Conservation (phyloP, 1,140 invertebrate genomes). For the Cyclargus thomasi region DNA sequence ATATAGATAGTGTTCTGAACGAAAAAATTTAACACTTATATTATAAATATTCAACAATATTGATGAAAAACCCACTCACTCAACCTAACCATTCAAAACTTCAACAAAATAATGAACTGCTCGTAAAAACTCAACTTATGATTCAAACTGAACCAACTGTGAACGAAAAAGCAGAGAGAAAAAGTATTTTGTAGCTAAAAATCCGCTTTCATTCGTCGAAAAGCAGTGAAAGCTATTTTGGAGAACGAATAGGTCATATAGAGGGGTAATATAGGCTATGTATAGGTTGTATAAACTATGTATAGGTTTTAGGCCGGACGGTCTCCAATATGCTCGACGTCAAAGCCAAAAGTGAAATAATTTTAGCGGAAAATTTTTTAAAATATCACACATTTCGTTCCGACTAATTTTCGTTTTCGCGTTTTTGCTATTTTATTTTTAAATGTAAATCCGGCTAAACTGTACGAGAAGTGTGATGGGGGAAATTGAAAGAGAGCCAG, state of each 20-base stretch:
- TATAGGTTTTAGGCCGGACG: background rate
- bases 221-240: constrained; percentile 1
- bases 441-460: background rate
- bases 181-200: background rate
- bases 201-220: background rate
- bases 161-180: background rate
- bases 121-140: background rate
- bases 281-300: background rate
- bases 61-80: too few relatives aligned
- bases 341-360: background rate
- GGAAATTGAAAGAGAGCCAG: too few relatives aligned
- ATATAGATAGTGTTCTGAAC: too few relatives aligned
- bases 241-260: background rate
- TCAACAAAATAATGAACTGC: background rate
- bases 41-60: too few relatives aligned
- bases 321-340: background rate
- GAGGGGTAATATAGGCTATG: background rate
- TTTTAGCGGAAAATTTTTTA: background rate
- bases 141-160: background rate
- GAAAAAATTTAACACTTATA: too few relatives aligned
- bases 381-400: background rate
- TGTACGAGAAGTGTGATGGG: too few relatives aligned
- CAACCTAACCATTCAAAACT: too few relatives aligned
- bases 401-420: background rate
- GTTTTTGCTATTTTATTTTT: constrained; percentile 1